Evolutionary conservation across 1,140 invertebrate species (phyloP).

Genomic region (Aleiodes sp.): DNA sequence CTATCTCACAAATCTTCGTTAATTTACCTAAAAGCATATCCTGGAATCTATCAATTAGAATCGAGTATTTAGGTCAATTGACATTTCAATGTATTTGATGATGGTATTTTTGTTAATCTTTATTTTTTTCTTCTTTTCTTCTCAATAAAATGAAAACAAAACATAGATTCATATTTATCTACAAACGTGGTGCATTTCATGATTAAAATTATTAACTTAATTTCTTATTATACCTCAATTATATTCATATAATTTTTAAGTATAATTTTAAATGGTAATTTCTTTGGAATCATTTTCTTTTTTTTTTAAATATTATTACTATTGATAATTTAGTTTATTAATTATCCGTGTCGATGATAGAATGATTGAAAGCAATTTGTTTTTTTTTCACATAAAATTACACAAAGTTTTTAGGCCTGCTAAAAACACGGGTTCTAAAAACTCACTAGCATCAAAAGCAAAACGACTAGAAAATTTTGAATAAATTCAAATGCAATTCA

Average conservation of each 20-base stretch:
- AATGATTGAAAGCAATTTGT: conserved; percentile 8
- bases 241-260: conserved; percentile 1
- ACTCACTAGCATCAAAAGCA: conserved; percentile 7
- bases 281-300: background rate
- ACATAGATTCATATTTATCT: conserved; percentile 21
- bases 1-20: conserved; percentile 20
- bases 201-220: conserved; percentile 6
- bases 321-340: conserved; percentile 1
- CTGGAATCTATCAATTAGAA: conserved; percentile 27
- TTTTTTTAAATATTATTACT: background rate
- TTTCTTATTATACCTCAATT: background rate
- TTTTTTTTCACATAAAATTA: conserved; percentile 6
- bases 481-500: background rate
- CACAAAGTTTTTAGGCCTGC: conserved; percentile 51
- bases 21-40: conserved; percentile 20
- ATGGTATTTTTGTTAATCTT: conserved; percentile 21
- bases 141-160: conserved; percentile 15
- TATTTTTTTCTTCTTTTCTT: too few species aligned
- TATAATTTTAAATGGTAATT: background rate
- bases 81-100: conserved; percentile 26
- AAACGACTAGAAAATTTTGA: conserved; percentile 13
- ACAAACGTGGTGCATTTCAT: conserved; percentile 13
- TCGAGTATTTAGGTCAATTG: conserved; percentile 26
- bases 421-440: conserved; percentile 43
- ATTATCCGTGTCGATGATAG: conserved; percentile 18